phyloP scores from a whole-genome alignment of 2,888 invertebrate species.

The Sarcophaga variegata region DNA sequence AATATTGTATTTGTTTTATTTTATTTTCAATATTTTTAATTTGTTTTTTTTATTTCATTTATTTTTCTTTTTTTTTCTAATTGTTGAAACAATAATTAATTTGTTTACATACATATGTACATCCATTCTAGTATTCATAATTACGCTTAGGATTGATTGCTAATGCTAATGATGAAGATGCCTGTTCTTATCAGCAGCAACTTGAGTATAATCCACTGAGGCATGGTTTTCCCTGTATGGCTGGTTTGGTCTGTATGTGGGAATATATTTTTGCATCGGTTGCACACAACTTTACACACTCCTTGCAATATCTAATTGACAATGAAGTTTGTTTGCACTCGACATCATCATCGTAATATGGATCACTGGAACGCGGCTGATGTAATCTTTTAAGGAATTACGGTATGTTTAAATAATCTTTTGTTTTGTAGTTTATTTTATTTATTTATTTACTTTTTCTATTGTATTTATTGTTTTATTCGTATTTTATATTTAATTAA shows the following conservation, averaged over 20 bases:
- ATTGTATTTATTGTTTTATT: conserved; percentile 28
- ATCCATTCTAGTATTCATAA: background rate
- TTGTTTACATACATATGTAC: conserved; percentile 28
- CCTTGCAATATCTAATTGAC: conserved; percentile 32
- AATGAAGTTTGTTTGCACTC: conserved; percentile 52
- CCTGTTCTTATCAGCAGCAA: conserved; percentile 41
- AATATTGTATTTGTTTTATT: conserved; percentile 30
- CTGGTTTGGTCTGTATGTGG: conserved; percentile 14
- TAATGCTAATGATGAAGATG: conserved; percentile 11
- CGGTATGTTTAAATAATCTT: conserved; percentile 67
- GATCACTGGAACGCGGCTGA: conserved; percentile 69
- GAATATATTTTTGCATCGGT: conserved; percentile 22
- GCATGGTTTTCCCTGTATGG: conserved; percentile 19
- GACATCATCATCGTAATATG: conserved; percentile 61
- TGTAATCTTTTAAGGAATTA: conserved; percentile 70
- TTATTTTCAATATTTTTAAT: conserved; percentile 23
- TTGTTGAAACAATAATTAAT: conserved; percentile 6
- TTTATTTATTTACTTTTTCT: conserved; percentile 24
- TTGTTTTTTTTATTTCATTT: conserved; percentile 11
- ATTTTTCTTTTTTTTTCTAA: conserved; percentile 13
- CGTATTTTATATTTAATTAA: conserved; percentile 13
- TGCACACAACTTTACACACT: conserved; percentile 58
- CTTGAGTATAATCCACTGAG: conserved; percentile 28
- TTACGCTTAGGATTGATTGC: conserved; percentile 11
- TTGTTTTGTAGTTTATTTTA: conserved; percentile 57